Conservation (phyloP, 2,888 invertebrate species). For the Eurois occulta region DNA sequence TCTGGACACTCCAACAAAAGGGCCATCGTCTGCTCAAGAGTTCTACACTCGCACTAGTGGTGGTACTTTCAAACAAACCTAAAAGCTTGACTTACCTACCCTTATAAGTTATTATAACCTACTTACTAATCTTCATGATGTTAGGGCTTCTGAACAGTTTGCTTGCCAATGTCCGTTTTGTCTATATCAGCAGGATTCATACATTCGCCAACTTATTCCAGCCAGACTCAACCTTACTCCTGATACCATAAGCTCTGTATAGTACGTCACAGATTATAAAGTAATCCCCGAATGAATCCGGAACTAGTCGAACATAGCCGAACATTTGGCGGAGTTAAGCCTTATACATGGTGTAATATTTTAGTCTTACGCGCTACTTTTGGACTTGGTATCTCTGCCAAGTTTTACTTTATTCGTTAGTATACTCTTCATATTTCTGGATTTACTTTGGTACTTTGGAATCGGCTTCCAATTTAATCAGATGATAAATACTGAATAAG, state of each 20-base stretch:
- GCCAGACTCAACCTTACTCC: not conserved
- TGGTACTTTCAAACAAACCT: too few species aligned
- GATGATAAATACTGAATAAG: not conserved
- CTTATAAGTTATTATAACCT: too few species aligned
- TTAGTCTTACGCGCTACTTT: constrained; percentile 26
- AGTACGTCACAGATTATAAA: constrained; percentile 32
- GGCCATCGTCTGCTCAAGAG: not conserved
- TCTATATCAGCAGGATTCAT: too few species aligned
- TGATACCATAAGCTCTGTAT: constrained; percentile 7
- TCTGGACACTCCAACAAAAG: not conserved
- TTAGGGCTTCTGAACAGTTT: too few species aligned
- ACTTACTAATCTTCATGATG: too few species aligned
- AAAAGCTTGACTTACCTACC: too few species aligned
- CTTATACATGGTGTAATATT: constrained; percentile 37
- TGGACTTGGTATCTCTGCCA: constrained; percentile 23
- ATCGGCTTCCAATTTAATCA: not conserved
- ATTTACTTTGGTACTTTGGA: not conserved
- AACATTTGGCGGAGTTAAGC: constrained; percentile 22
- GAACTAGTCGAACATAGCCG: constrained; percentile 23
- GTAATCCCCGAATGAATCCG: constrained; percentile 38
- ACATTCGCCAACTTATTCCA: constrained; percentile 3
- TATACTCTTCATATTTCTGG: not conserved
- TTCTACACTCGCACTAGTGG: not conserved
- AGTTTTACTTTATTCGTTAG: constrained; percentile 11
- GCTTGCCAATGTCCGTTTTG: too few species aligned